These are phyloP conservation scores for Equus przewalskii DNA, from an alignment of 2,113 vertebrate genomes.

Conservation along the genomic window DNA sequence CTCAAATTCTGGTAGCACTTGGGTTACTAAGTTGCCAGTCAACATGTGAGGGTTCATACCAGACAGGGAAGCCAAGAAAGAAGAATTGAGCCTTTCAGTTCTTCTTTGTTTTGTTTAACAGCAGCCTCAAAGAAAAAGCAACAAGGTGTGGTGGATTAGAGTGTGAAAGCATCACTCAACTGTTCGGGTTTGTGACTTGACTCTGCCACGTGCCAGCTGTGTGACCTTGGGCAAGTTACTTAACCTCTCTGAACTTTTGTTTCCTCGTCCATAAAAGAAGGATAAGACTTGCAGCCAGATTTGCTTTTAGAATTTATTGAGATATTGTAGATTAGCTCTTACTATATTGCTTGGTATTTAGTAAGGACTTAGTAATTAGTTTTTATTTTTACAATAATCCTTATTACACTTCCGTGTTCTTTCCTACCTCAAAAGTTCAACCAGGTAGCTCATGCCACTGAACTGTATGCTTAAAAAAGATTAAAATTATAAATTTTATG, in stretches of 20 bases:
- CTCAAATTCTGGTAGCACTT: not conserved
- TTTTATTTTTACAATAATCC: slow-evolving; percentile 54
- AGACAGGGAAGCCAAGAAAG: not conserved
- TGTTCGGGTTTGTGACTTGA: not conserved
- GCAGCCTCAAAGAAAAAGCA: not conserved
- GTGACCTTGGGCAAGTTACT: slow-evolving; percentile 1
- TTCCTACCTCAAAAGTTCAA: slow-evolving; percentile 8
- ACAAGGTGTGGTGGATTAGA: not conserved
- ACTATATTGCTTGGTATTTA: not conserved
- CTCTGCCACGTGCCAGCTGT: not conserved
- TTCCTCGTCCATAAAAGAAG: slow-evolving; percentile 17
- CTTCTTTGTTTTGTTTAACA: not conserved
- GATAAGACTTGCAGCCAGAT: not conserved
- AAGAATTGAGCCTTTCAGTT: not conserved
- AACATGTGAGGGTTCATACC: not conserved
- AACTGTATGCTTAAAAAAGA: not conserved
- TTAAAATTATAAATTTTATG: not conserved
- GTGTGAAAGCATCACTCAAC: not conserved
- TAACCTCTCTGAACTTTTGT: slow-evolving; percentile 23
- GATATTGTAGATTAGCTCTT: slow-evolving; percentile 3
- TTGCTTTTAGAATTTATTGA: slow-evolving; percentile 31
- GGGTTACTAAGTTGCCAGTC: not conserved
- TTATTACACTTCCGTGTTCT: not conserved
- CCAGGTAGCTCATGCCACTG: not conserved
- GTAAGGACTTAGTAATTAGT: not conserved